These are phyloP conservation scores for Anastrepha ludens DNA, from an alignment of 1,140 invertebrate species.

Conservation along the genomic window DNA sequence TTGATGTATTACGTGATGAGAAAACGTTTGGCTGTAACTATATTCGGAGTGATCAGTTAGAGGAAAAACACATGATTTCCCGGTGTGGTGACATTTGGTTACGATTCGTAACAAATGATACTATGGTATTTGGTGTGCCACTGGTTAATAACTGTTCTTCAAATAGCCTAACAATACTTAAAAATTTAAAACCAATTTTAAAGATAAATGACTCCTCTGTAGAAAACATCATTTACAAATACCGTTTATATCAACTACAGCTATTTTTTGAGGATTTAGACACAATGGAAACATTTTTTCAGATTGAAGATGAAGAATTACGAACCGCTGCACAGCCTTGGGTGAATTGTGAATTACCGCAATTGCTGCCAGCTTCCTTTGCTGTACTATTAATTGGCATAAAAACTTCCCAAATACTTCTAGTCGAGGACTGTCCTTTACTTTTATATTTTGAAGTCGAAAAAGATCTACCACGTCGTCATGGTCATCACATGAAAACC, in stretches of 20 bases:
- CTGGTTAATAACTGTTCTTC: slow-evolving; percentile 54
- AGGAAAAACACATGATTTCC: slow-evolving; percentile 53
- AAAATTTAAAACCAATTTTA: slow-evolving; percentile 54
- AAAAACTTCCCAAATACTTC: slow-evolving; percentile 43
- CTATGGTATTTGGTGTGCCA: slow-evolving; percentile 55
- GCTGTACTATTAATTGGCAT: slow-evolving; percentile 54
- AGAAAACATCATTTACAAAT: slow-evolving; percentile 32
- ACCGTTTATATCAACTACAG: slow-evolving; percentile 55
- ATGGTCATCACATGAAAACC: not conserved
- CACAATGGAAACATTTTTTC: slow-evolving; percentile 54
- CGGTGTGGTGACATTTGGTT: slow-evolving; percentile 58
- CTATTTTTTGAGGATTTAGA: slow-evolving; percentile 54
- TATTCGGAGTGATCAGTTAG: slow-evolving; percentile 52
- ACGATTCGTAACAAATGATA: slow-evolving; percentile 35
- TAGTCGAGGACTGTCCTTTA: slow-evolving; percentile 38
- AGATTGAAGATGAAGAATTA: slow-evolving; percentile 54
- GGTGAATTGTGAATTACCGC: not conserved
- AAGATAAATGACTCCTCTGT: not conserved
- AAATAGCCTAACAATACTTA: slow-evolving; percentile 33
- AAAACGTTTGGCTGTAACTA: slow-evolving; percentile 36
- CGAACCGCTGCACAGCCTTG: not conserved
- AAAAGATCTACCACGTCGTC: not conserved
- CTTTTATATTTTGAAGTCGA: slow-evolving; percentile 51
- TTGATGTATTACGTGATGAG: slow-evolving; percentile 32
- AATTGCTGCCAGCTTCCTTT: slow-evolving; percentile 55